Percentiles rank a stretch among this genome's conserved stretches.
Conservation (phyloP, 2,113 vertebrate genomes). For the Austrofundulus limnaeus region DNA sequence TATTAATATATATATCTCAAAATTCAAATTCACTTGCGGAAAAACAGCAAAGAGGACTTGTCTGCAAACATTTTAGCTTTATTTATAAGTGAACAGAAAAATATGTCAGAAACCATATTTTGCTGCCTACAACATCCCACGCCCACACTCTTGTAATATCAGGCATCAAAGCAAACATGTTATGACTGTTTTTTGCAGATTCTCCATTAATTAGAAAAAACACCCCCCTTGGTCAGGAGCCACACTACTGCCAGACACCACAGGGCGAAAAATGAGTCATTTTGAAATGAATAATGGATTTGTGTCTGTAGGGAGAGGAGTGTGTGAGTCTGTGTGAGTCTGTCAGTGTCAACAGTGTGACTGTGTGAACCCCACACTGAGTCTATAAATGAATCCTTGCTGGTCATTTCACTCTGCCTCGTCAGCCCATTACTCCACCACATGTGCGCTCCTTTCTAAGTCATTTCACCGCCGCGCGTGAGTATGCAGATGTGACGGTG, state of each 20-base stretch:
- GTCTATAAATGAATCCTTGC: constrained; percentile 70
- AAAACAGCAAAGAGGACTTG: neutral
- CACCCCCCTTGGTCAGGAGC: constrained; percentile 62
- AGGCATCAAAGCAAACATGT: constrained; percentile 66
- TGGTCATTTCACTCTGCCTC: constrained; percentile 59
- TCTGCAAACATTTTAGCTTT: neutral
- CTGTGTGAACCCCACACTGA: constrained; percentile 44
- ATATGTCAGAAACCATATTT: constrained; percentile 38
- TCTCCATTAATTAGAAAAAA: constrained; percentile 79
- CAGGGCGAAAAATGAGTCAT: constrained; percentile 79
- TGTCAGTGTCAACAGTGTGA: constrained; percentile 14
- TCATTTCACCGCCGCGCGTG: constrained; percentile 41
- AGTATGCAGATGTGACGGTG: constrained; percentile 67
- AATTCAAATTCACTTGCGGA: no score
- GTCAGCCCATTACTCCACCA: constrained; percentile 34
- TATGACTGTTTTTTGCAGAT: constrained; percentile 69
- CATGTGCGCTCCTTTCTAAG: constrained; percentile 42
- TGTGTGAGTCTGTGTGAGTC: constrained; percentile 19
- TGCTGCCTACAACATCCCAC: constrained; percentile 54
- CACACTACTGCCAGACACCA: constrained; percentile 69
- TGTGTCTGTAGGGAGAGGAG: constrained; percentile 65
- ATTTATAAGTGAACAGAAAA: neutral
- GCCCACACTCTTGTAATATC: constrained; percentile 46
- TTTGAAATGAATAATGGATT: constrained; percentile 82
- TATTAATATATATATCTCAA: no score